Evolutionary conservation across 2,113 vertebrate species (phyloP).

Genomic region (Perognathus longimembris): DNA sequence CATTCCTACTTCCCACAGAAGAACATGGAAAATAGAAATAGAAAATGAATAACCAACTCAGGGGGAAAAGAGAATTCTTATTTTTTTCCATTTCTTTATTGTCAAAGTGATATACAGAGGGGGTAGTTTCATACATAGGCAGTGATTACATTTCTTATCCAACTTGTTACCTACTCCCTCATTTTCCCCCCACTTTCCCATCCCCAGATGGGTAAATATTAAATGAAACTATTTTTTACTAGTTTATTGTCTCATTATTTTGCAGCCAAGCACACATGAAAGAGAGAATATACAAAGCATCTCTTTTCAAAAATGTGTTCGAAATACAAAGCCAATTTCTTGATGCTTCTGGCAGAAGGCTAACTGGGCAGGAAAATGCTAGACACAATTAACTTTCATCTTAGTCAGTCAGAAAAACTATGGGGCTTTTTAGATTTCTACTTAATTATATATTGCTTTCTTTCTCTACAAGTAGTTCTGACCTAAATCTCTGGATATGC

Average conservation of each 20-base stretch:
- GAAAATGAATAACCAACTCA: neutral
- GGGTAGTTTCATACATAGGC: too few relatives aligned
- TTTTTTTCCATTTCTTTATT: neutral
- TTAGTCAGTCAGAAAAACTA: conserved; percentile 38
- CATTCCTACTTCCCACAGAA: neutral
- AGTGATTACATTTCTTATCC: too few relatives aligned
- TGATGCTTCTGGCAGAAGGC: conserved; percentile 4
- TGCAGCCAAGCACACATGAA: neutral
- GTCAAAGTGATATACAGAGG: too few relatives aligned
- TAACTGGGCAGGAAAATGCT: conserved; percentile 33
- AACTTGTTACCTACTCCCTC: too few relatives aligned
- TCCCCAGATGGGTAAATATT: neutral
- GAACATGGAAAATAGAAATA: neutral
- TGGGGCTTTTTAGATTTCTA: neutral
- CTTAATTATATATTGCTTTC: conserved; percentile 43
- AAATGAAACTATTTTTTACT: neutral
- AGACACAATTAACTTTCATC: conserved; percentile 17
- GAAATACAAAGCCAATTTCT: neutral
- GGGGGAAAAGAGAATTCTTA: neutral
- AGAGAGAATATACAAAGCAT: conserved; percentile 17
- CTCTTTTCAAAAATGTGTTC: conserved; percentile 42
- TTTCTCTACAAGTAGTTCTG: neutral
- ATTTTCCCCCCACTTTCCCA: too few relatives aligned
- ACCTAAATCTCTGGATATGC: conserved; percentile 19
- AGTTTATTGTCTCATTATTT: neutral